phyloP scores from a whole-genome alignment of 1,140 invertebrate genomes.

The Notospermus geniculatus region DNA sequence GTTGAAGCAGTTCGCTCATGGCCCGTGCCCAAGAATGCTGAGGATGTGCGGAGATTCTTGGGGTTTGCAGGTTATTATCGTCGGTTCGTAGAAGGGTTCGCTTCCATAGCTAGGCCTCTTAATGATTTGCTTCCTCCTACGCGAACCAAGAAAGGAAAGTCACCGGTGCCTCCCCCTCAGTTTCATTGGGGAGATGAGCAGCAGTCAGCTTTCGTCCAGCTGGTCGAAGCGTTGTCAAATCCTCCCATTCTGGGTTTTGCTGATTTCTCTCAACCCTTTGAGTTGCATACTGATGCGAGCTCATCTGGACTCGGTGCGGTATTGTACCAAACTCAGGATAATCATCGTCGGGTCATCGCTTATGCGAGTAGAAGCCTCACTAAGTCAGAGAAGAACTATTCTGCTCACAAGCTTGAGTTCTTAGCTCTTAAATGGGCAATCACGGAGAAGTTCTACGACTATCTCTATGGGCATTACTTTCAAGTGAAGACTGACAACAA shows the following conservation, averaged over 20 bases:
- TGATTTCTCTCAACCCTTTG: conserved; percentile 11
- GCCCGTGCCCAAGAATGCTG: conserved; percentile 30
- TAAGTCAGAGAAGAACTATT: conserved; percentile 18
- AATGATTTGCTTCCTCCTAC: too few species aligned
- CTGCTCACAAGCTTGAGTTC: conserved; percentile 19
- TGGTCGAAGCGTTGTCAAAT: conserved; percentile 1
- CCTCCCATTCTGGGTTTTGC: conserved; percentile 12
- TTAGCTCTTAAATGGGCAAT: conserved; percentile 23
- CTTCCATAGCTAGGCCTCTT: too few species aligned
- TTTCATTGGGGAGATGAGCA: conserved; percentile 3
- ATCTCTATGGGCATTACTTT: conserved; percentile 13
- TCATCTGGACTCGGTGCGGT: conserved; percentile 3
- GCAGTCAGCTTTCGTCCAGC: neutral
- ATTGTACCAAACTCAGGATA: conserved; percentile 9
- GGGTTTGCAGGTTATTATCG: conserved; percentile 32
- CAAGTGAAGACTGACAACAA: too few species aligned
- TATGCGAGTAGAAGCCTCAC: conserved; percentile 19
- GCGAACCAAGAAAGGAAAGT: too few species aligned
- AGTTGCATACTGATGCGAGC: conserved; percentile 10
- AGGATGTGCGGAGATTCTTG: conserved; percentile 33
- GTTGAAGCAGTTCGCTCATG: conserved; percentile 27
- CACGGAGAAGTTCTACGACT: conserved; percentile 19
- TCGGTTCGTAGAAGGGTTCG: conserved; percentile 30
- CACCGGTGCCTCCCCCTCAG: too few species aligned
- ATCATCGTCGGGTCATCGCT: conserved; percentile 15